Percentiles rank a stretch among this genome's conserved stretches.
Conservation (phyloP, 1,140 invertebrate genomes). For the Galleria mellonella region DNA sequence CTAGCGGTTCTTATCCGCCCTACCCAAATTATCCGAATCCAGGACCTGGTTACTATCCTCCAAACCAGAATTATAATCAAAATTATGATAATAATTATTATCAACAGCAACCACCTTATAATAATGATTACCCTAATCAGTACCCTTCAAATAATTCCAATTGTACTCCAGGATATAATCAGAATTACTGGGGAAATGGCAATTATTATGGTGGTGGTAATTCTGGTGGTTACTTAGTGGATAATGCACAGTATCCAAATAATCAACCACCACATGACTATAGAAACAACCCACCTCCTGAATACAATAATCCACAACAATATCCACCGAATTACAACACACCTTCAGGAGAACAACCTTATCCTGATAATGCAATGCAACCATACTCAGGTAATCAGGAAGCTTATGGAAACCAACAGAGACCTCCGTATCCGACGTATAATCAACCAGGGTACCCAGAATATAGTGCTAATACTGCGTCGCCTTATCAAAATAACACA, state of each 20-base stretch:
- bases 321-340: slow-evolving; percentile 21
- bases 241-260: slow-evolving; percentile 53
- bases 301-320: slow-evolving; percentile 35
- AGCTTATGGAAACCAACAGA: slow-evolving; percentile 35
- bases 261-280: slow-evolving; percentile 38
- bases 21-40: slow-evolving; percentile 50
- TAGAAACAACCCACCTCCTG: slow-evolving; percentile 21
- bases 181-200: slow-evolving; percentile 54
- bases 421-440: slow-evolving; percentile 38
- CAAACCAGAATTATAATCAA: slow-evolving; percentile 57
- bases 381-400: slow-evolving; percentile 33
- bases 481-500: slow-evolving; percentile 30
- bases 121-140: slow-evolving; percentile 50
- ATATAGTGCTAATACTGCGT: slow-evolving; percentile 44
- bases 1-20: slow-evolving; percentile 35
- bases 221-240: slow-evolving; percentile 43
- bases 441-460: slow-evolving; percentile 47
- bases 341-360: slow-evolving; percentile 10
- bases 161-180: slow-evolving; percentile 39
- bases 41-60: slow-evolving; percentile 48
- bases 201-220: slow-evolving; percentile 60
- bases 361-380: slow-evolving; percentile 19
- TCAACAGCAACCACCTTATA: slow-evolving; percentile 44
- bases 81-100: slow-evolving; percentile 59
- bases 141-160: slow-evolving; percentile 45